Percentiles rank a stretch among this genome's conserved stretches.
phyloP scores from a whole-genome alignment of 2,113 vertebrate species.

The Gambusia holbrooki region DNA sequence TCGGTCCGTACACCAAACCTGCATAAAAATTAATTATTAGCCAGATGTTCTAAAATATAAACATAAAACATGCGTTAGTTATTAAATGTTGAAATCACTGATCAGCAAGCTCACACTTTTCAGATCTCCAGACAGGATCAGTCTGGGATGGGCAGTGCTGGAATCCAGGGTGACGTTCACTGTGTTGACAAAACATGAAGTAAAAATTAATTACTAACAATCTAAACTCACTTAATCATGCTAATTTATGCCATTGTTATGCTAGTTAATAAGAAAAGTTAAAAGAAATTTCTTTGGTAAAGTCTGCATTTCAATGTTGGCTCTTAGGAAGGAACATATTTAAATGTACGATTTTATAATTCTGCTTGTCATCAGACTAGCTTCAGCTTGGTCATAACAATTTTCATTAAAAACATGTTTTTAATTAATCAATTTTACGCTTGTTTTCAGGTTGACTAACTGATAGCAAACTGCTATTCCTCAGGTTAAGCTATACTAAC shows the following conservation, averaged over 20 bases:
- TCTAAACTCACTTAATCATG: not conserved
- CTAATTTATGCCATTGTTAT: too few relatives aligned
- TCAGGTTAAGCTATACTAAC: too few relatives aligned
- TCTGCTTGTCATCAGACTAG: too few relatives aligned
- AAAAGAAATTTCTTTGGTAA: too few relatives aligned
- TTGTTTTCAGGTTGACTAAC: too few relatives aligned
- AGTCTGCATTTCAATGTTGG: too few relatives aligned
- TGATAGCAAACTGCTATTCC: too few relatives aligned
- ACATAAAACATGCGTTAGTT: not conserved
- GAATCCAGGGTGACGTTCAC: slow-evolving; percentile 75
- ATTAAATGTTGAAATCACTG: not conserved
- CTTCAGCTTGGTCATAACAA: too few relatives aligned
- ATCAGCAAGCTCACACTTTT: slow-evolving; percentile 69
- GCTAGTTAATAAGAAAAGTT: not conserved
- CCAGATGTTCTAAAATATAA: not conserved
- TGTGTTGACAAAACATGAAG: slow-evolving; percentile 21
- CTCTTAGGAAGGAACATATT: too few relatives aligned
- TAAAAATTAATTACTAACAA: not conserved
- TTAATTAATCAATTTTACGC: too few relatives aligned
- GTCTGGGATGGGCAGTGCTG: slow-evolving; percentile 72
- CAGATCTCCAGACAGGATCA: slow-evolving; percentile 74
- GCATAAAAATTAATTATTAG: not conserved
- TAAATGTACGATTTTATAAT: too few relatives aligned
- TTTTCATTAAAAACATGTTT: too few relatives aligned
- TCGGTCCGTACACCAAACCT: slow-evolving; percentile 68